phyloP scores from a whole-genome alignment of 1,140 invertebrate genomes.

The Berghia stephanieae region DNA sequence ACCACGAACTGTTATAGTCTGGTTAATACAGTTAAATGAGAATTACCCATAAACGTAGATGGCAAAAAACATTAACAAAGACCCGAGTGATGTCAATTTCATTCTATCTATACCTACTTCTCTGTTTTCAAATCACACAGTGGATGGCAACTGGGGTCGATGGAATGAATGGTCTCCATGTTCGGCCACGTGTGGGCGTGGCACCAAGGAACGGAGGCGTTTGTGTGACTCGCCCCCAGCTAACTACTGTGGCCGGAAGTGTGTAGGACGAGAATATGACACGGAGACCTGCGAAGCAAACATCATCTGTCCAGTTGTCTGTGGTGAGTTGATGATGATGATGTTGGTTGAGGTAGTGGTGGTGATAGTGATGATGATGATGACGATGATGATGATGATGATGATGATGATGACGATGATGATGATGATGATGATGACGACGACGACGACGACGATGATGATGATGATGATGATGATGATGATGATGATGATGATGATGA shows the following conservation, averaged over 20 bases:
- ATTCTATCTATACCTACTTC: too few relatives aligned
- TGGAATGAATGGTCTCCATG: not conserved
- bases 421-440: conserved; percentile 2
- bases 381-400: not conserved
- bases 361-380: not conserved
- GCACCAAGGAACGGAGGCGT: not conserved
- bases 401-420: not conserved
- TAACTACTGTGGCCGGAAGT: conserved; percentile 11
- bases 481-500: conserved; percentile 28
- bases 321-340: not conserved
- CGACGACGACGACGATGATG: not conserved
- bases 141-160: conserved; percentile 27
- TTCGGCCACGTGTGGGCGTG: not conserved
- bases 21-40: too few relatives aligned
- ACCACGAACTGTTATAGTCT: too few relatives aligned
- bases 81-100: too few relatives aligned
- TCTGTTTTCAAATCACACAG: too few relatives aligned
- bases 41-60: too few relatives aligned
- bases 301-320: too few relatives aligned
- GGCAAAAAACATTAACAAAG: too few relatives aligned
- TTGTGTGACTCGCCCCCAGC: conserved; percentile 11
- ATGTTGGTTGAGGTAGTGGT: not conserved
- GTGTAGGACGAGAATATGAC: not conserved
- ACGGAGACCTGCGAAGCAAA: not conserved
- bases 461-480: conserved; percentile 22